phyloP scores from a whole-genome alignment of 2,888 invertebrate genomes.

The Meandrusa payeni region DNA sequence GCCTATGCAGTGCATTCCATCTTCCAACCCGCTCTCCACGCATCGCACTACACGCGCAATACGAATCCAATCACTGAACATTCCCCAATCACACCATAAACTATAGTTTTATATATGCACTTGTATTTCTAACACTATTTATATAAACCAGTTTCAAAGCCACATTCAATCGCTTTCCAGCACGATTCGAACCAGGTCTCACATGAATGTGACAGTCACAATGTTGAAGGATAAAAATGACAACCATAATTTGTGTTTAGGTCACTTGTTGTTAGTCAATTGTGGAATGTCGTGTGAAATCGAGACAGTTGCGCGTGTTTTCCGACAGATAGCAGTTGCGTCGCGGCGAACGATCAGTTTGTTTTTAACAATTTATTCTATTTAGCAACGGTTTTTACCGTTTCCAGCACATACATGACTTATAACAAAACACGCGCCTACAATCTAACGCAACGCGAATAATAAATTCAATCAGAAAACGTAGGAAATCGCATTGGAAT shows the following conservation, averaged over 20 bases:
- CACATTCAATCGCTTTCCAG: slow-evolving; percentile 57
- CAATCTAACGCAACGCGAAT: slow-evolving; percentile 38
- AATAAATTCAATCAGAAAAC: slow-evolving; percentile 55
- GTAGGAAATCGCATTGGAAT: slow-evolving; percentile 72
- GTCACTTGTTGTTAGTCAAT: slow-evolving; percentile 81
- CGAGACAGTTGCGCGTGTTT: slow-evolving; percentile 78
- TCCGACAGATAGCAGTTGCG: slow-evolving; percentile 81
- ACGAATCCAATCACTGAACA: slow-evolving; percentile 37
- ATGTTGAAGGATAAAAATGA: slow-evolving; percentile 64
- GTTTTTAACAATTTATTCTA: slow-evolving; percentile 75
- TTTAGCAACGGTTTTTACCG: slow-evolving; percentile 61
- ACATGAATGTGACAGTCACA: slow-evolving; percentile 50
- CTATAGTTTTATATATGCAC: slow-evolving; percentile 70
- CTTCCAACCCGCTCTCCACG: slow-evolving; percentile 66
- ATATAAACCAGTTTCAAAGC: slow-evolving; percentile 72
- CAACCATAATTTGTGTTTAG: slow-evolving; percentile 79
- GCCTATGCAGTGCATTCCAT: slow-evolving; percentile 80
- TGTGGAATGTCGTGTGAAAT: slow-evolving; percentile 82
- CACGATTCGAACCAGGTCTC: slow-evolving; percentile 49
- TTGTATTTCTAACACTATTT: slow-evolving; percentile 61
- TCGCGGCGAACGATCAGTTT: slow-evolving; percentile 67
- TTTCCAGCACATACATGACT: slow-evolving; percentile 46
- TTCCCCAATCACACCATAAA: slow-evolving; percentile 57
- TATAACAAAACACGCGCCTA: slow-evolving; percentile 42
- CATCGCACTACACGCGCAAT: slow-evolving; percentile 54